Evolutionary conservation across 37 sponge, comb jelly and placozoan species (phyloP), one percentile per base, ranked within the genome.

Genomic region (Axinella damicornis): DNA sequence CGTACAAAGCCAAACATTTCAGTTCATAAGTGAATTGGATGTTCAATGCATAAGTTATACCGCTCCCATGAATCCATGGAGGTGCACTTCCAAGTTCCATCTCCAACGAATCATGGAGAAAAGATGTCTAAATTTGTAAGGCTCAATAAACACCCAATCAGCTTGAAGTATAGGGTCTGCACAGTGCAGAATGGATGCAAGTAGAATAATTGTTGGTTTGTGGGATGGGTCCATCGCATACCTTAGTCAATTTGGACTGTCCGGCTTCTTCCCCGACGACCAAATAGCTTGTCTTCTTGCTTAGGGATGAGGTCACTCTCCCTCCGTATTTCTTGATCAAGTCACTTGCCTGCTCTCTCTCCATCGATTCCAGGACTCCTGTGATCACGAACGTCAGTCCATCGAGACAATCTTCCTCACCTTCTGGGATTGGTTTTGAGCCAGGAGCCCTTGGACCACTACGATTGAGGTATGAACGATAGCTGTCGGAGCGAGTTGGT

Each of bases 231-330:
- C n/a, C n/a, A n/a, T n/a, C n/a, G n/a, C 9, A 9, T 28, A 92
- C 96, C 89, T 92, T 92, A 36, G 78, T 88, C 60, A 97, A 60
- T 74, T 99, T 99, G 57, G 74, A 76, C 65, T 73, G 83, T 53
- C 99, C 99, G 17, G 95, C 83, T 36, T 93, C 99, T 61, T 89
- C 79, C 11, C 99, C 99, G 2, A 92, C 88, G 37, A 99, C 94
- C 37, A 95, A 21, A 68, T 97, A 95, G 64, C 75, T 86, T 35
- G 98, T 97, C 80, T 87, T 90, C 89, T 88, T 90, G 67, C 99
- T 97, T 65, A 99, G 33, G 53, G 65, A 73, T 25, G 37, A 27
- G 0, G 98, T 92, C 58, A 99, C 95, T 56, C 84, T 87, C 9
- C 99, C 99, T 0, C 99, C 99, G 74, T 93, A 93, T 57, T 61